Percentiles rank a stretch among this genome's conserved stretches.
Conservation (phyloP, 2,113 vertebrate species). For the Gobio gobio region DNA sequence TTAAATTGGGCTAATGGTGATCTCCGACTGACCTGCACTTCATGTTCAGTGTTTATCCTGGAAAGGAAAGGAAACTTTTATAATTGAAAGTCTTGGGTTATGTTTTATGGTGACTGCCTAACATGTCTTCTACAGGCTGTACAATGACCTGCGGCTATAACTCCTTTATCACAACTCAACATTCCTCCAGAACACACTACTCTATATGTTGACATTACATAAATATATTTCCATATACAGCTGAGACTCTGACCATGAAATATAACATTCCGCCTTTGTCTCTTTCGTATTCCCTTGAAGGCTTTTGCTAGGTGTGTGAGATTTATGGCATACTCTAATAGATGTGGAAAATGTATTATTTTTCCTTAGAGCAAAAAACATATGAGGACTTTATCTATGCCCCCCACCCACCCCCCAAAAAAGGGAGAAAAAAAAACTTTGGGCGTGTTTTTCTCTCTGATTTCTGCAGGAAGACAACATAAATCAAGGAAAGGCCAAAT, state of each 20-base stretch:
- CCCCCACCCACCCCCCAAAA: neutral
- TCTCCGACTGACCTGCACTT: constrained; percentile 7
- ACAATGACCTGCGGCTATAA: constrained; percentile 44
- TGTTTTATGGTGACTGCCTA: constrained; percentile 29
- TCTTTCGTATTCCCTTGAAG: constrained; percentile 46
- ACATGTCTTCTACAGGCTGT: constrained; percentile 28
- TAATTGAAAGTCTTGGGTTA: constrained; percentile 10
- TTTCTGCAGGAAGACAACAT: constrained; percentile 66
- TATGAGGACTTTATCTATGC: constrained; percentile 39
- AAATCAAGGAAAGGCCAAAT: constrained; percentile 70
- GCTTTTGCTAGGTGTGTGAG: constrained; percentile 50
- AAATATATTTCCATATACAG: constrained; percentile 40
- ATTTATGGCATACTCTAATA: constrained; percentile 53
- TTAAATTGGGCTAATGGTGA: neutral
- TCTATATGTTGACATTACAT: constrained; percentile 41
- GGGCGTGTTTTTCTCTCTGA: constrained; percentile 49
- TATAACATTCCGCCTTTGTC: constrained; percentile 47
- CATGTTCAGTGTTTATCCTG: neutral
- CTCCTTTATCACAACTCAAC: constrained; percentile 47
- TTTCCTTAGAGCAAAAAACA: constrained; percentile 53
- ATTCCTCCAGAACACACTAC: constrained; percentile 30
- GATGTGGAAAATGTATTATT: constrained; percentile 58
- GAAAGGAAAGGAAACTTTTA: neutral
- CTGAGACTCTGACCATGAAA: constrained; percentile 31
- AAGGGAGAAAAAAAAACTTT: constrained; percentile 19